Conservation (phyloP, 2,113 vertebrate species). For the Nestor notabilis region DNA sequence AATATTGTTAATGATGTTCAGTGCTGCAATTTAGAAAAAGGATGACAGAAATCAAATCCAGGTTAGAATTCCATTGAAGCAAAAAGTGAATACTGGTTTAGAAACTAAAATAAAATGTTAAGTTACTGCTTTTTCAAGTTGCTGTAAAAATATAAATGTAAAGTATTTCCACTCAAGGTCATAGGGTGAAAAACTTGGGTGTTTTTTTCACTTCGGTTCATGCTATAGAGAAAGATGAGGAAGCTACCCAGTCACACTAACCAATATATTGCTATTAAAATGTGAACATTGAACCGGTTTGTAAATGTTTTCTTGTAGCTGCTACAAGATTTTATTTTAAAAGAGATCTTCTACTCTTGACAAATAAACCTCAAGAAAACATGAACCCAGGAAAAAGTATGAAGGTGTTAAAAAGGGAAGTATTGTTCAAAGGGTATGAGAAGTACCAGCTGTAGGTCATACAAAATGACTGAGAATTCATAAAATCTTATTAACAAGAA, state of each 20-base stretch:
- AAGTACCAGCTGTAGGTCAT: background rate
- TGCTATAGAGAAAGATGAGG: background rate
- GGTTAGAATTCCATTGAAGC: background rate
- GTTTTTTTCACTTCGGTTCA: background rate
- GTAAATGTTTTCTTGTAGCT: background rate
- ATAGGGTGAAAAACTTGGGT: rapidly evolving
- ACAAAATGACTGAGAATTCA: background rate
- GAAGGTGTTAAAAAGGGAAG: background rate
- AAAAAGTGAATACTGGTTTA: background rate
- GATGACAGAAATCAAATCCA: background rate
- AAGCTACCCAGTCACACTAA: background rate
- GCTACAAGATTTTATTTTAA: background rate
- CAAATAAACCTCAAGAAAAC: background rate
- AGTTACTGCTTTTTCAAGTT: background rate
- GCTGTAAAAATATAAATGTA: background rate
- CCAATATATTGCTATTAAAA: background rate
- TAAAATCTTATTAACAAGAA: background rate
- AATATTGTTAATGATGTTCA: background rate
- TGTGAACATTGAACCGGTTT: background rate
- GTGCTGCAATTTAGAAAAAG: background rate
- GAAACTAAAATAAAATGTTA: background rate
- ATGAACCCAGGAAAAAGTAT: background rate
- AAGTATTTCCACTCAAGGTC: background rate
- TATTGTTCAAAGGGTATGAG: background rate
- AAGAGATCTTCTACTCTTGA: background rate